A percentile compares a stretch with the other conserved stretches of the same genome.
Evolutionary conservation across 2,888 invertebrate species (phyloP).

Genomic region (Habroteleia sp.): DNA sequence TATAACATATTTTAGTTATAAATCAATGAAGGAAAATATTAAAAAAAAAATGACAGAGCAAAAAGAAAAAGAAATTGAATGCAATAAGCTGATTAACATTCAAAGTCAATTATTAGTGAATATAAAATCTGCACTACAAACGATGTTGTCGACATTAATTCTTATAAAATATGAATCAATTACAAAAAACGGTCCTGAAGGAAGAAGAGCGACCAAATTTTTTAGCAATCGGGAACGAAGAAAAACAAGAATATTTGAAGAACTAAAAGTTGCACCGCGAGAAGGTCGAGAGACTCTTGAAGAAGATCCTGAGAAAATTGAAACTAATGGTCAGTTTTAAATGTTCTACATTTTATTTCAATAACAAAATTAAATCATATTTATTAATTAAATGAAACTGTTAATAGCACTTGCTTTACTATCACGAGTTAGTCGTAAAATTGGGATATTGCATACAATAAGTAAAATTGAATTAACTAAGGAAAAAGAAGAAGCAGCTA

Average conservation of each 20-base stretch:
- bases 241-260: background rate
- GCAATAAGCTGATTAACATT: conserved; percentile 80
- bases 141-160: conserved; percentile 83
- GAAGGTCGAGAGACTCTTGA: conserved; percentile 29
- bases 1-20: conserved; percentile 79
- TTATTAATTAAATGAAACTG: background rate
- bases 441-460: conserved; percentile 68
- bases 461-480: conserved; percentile 71
- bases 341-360: background rate
- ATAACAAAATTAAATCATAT: background rate
- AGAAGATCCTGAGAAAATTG: conserved; percentile 62
- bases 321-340: conserved; percentile 65
- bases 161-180: conserved; percentile 68
- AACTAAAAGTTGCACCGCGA: conserved; percentile 16
- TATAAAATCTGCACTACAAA: conserved; percentile 84
- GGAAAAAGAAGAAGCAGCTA: conserved; percentile 70
- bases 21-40: conserved; percentile 82
- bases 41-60: conserved; percentile 81
- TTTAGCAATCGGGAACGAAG: conserved; percentile 14
- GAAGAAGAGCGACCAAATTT: conserved; percentile 19
- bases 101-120: conserved; percentile 83
- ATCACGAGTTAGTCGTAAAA: conserved; percentile 70
- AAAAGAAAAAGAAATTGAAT: conserved; percentile 79
- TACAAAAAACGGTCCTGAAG: conserved; percentile 42
- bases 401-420: conserved; percentile 71